Conservation (phyloP, 2,113 vertebrate genomes). For the Myotis lucifugus region DNA sequence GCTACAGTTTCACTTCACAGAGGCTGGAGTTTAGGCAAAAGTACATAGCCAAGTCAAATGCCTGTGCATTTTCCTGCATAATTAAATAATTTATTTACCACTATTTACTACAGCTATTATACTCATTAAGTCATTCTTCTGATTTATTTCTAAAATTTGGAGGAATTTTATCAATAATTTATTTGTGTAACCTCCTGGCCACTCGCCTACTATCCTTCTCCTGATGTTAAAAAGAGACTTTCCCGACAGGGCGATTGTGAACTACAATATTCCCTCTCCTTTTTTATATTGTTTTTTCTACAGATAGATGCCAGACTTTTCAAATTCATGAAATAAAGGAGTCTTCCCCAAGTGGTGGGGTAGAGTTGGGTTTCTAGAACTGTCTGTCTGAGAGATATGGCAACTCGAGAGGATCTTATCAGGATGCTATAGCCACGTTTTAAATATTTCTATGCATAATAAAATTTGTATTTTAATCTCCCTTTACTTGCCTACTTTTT, state of each 20-base stretch:
- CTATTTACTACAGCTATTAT: too few species aligned
- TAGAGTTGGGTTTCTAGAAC: neutral
- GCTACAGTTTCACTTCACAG: neutral
- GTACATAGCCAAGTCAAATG: neutral
- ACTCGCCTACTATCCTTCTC: neutral
- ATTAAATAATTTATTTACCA: neutral
- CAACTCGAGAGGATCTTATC: neutral
- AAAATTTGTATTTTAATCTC: too few species aligned
- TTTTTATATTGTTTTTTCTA: neutral
- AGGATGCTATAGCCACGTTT: too few species aligned
- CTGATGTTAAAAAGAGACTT: neutral
- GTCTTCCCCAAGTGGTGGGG: neutral
- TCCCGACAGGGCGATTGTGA: neutral
- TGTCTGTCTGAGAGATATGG: neutral
- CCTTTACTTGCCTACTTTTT: too few species aligned
- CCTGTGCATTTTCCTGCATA: neutral
- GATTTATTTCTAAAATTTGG: neutral
- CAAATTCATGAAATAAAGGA: neutral
- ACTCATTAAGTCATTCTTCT: too few species aligned
- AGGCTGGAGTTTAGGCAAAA: neutral
- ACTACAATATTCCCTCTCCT: neutral
- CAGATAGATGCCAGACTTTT: neutral
- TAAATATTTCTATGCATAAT: too few species aligned
- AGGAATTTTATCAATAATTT: neutral
- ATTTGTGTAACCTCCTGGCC: neutral